Base-by-base conservation (phyloP, 2,888 invertebrate species). In the Deroplatys truncata region DNA sequence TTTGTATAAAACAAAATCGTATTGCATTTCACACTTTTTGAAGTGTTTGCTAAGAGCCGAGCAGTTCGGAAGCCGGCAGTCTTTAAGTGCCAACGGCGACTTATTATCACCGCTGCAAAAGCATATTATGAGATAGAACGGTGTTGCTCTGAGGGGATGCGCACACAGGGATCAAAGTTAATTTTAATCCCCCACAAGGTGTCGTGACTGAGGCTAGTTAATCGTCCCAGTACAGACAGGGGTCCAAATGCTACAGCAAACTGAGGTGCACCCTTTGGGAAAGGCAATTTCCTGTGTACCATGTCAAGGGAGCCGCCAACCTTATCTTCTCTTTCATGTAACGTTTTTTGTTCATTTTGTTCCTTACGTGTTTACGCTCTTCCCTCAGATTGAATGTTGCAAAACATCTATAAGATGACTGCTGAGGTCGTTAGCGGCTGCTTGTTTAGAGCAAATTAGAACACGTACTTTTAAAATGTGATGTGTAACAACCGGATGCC, bases 221-320 rank as follows among this genome's bases (percentile, higher is more conserved):
- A 86, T 86, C 86, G 82, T 86, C 29, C 72, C 82, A 72, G 72
- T 29, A 86, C 82, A 86, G 86, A 86, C 82, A 86, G 82, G 56
- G 56, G 56, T 72, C 56, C 56, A 72, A 72, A 72, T 72, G 56
- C 56, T 72, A 72, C 25, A 72, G 56, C 56, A 72, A 72, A 72
- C 56, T 72, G 20, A 72, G 56, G 56, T 72, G 56, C 56, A 72
- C 20, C 56, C 56, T 72, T 72, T 72, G 56, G 56, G 56, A 72
- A 72, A 72, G 56, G 56, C 56, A 72, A 72, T 72, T 72, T 72
- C 56, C 56, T 72, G 56, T 20, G 56, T 72, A 72, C 56, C 20
- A 72, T 72, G 56, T 72, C 56, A 72, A 72, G 56, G 56, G 56
- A 72, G 7, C 56, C 56, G 56, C 20, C 56, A 43, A 43, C 43